A percentile compares a stretch with the other conserved stretches of the same genome.
Conservation (phyloP, 2,888 invertebrate species). For the Aethes cnicana region DNA sequence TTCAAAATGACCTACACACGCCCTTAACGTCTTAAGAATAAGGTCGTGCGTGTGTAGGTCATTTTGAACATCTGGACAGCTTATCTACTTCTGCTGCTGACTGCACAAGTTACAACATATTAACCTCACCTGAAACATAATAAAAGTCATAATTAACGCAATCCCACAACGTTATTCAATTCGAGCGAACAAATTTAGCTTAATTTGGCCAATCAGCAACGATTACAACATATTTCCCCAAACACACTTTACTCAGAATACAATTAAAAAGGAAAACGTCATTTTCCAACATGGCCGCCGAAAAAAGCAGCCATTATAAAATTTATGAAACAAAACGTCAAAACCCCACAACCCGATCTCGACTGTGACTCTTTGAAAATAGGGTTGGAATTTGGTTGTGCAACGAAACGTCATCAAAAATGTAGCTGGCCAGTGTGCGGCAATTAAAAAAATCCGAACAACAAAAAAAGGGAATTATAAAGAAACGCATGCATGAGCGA, state of each 20-base stretch:
- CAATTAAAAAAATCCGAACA: slow-evolving; percentile 24
- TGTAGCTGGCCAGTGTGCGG: slow-evolving; percentile 5
- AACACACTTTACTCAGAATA: slow-evolving; percentile 11
- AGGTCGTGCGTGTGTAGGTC: too few species aligned
- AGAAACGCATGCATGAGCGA: slow-evolving; percentile 13
- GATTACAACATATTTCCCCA: slow-evolving; percentile 6
- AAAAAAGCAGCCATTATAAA: slow-evolving; percentile 11
- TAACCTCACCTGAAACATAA: not conserved
- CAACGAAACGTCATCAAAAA: not conserved
- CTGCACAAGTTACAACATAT: too few species aligned
- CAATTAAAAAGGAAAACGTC: slow-evolving; percentile 11
- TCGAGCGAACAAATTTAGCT: slow-evolving; percentile 8
- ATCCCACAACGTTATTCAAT: not conserved
- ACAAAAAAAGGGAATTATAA: slow-evolving; percentile 15
- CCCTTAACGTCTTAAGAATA: too few species aligned
- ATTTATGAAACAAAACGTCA: slow-evolving; percentile 3
- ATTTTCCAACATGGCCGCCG: slow-evolving; percentile 19
- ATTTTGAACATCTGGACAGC: too few species aligned
- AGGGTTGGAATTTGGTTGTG: not conserved
- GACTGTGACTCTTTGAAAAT: not conserved
- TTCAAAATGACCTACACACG: too few species aligned
- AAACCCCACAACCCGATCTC: not conserved
- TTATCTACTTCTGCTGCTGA: too few species aligned
- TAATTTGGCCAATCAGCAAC: slow-evolving; percentile 15
- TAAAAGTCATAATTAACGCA: not conserved